Base-by-base conservation (phyloP, 2,113 vertebrate genomes). In the Tragulus kanchil region DNA sequence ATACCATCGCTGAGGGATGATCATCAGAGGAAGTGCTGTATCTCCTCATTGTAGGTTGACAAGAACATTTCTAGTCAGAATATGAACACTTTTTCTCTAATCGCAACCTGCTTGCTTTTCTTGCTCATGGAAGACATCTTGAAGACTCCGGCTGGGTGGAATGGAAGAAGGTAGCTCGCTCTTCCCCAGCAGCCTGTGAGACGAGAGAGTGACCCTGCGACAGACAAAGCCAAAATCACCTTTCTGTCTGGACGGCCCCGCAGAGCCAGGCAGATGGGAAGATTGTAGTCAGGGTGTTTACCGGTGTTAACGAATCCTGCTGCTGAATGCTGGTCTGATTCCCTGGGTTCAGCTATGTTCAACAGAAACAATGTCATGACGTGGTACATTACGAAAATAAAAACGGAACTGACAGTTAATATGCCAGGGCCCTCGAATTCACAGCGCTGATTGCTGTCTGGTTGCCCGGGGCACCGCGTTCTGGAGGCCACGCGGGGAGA, bases 141-240 rank as follows among this genome's bases (percentile, higher is more conserved):
- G 36, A 25, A 17, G n/a, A 45, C 19, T 28, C 26, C 15, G 1
- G 0, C 1, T 23, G n/a, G 26, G 13, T 58, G 25, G 48, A 26
- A 6, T 17, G 26, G 56, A 83, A 61, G 81, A 45, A 59, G 11
- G 10, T 0, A 8, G 10, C 42, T 67, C 1, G 11, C 16, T 4
- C 0, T 31, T 52, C 78, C 6, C 50, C 1, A 31, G 42, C 1
- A 7, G 8, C 48, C 8, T 0, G 0, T 2, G 23, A 52, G 7
- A 0, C 3, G 3, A 64, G 26, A 13, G 31, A 23, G 12, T 3
- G 6, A 16, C 31, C 58, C n/a, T 21, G n/a, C 73, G 56, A 25
- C 0, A 67, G 59, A 36, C 31, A 65, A 25, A 48, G 50, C 67
- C 10, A 1, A 56, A 62, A 31, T 12, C 4, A 0, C 42, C 48